Base-by-base conservation (phyloP, 2,888 invertebrate genomes). In the Lasiommata megera region DNA sequence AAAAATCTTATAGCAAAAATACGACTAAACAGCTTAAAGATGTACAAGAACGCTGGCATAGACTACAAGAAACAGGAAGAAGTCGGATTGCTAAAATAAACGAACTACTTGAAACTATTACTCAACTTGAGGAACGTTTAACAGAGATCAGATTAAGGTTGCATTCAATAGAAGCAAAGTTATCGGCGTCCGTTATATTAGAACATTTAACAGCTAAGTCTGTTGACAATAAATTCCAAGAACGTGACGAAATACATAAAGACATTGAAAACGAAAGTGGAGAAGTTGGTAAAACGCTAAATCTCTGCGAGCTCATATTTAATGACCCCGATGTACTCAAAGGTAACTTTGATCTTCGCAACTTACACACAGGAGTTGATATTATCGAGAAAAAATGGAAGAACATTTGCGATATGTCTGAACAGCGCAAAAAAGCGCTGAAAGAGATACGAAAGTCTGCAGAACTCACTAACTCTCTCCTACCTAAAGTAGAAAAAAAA, bases 331-430 rank as follows among this genome's bases (percentile, higher is more conserved):
- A 96, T 66, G 91, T 93, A 0, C 93, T 94, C 80, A 94, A 94
- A 70, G 93, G 93, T 0, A 93, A 95, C 67, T 94, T 96, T 53
- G 94, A 95, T 62, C 93, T 94, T 0, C 93, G 94, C 36, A 93
- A 93, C 52, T 88, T 96, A 9, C 93, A 93, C 28, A 87, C 88
- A 0, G 94, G 95, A 0, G 93, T 94, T 51, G 93, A 95, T 52
- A 94, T 93, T 57, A 86, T 96, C 9, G 96, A 96, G 69, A 94
- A 93, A 73, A 93, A 96, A 63, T 96, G 96, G 96, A 95, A 94
- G 70, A 92, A 92, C 41, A 93, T 96, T 1, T 96, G 96, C 72
- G 93, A 93, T 1, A 92, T 93, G 73, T 95, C 95, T 0, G 93
- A 94, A 6, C 94, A 94, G 55, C 91, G 95, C 1, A 89, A 88